Conservation (phyloP, 2,113 vertebrate genomes). For the Physeter macrocephalus region DNA sequence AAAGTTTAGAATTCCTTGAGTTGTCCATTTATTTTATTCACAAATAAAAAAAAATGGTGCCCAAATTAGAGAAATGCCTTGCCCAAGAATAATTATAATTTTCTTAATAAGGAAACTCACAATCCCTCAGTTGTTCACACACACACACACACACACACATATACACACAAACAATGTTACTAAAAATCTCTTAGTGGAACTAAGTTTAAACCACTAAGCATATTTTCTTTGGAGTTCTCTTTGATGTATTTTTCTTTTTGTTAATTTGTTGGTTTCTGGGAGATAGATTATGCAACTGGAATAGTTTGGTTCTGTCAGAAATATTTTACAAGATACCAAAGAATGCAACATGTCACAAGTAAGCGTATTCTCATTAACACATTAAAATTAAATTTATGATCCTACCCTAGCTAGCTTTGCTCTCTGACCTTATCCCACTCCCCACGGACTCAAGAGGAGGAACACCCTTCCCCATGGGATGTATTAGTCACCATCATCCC, state of each 20-base stretch:
- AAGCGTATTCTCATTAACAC: neutral
- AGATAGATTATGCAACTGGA: neutral
- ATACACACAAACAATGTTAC: neutral
- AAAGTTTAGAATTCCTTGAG: neutral
- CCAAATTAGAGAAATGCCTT: neutral
- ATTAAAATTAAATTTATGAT: neutral
- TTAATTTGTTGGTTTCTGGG: neutral
- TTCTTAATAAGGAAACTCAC: neutral
- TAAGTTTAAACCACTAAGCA: neutral
- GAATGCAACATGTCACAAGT: neutral
- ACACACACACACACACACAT: neutral
- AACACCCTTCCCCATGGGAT: rapidly evolving
- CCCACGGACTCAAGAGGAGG: neutral
- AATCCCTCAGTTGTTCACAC: neutral
- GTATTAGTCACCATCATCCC: neutral
- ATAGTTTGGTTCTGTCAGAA: neutral
- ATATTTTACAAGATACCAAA: neutral
- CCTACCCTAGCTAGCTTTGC: neutral
- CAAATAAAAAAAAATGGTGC: neutral
- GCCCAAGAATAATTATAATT: neutral
- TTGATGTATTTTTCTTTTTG: neutral
- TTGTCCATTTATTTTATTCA: neutral
- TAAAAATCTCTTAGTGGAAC: neutral
- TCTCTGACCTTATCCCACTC: neutral
- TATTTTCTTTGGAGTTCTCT: neutral